A percentile compares a stretch with the other conserved stretches of the same genome.
Evolutionary conservation across 2,888 invertebrate species (phyloP).

Genomic region (Micropterix aruncella): DNA sequence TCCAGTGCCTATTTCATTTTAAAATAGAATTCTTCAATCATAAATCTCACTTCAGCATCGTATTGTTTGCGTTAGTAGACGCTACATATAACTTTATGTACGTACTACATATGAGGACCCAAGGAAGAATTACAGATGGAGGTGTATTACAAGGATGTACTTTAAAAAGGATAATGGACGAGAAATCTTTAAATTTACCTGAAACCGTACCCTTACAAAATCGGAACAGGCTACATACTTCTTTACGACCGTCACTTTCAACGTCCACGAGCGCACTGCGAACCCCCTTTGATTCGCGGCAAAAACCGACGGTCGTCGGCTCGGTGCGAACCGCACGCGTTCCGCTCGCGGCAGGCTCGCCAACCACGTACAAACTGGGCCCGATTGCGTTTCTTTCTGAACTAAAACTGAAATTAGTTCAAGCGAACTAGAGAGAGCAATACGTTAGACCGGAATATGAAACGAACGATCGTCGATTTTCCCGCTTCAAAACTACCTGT

Average conservation of each 20-base stretch:
- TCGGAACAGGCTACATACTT: not conserved
- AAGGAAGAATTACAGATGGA: slow-evolving; percentile 15
- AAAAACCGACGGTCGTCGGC: not conserved
- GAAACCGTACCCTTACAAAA: not conserved
- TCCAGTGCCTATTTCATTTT: not conserved
- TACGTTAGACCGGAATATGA: too few species aligned
- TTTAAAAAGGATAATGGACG: not conserved
- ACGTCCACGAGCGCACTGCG: not conserved
- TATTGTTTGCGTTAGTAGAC: slow-evolving; percentile 18
- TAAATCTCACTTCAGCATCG: slow-evolving; percentile 16
- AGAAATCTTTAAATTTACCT: not conserved
- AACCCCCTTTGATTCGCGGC: not conserved
- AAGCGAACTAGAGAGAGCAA: too few species aligned
- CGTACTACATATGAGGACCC: slow-evolving; percentile 17
- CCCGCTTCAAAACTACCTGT: too few species aligned
- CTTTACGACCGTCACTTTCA: not conserved
- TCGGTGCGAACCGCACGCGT: not conserved
- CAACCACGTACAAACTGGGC: too few species aligned
- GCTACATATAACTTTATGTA: slow-evolving; percentile 17
- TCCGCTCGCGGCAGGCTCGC: not conserved
- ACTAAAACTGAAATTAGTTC: too few species aligned
- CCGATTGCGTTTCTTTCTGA: too few species aligned
- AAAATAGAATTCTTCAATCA: slow-evolving; percentile 17
- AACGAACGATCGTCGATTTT: too few species aligned
- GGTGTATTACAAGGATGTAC: not conserved